A percentile compares a stretch with the other conserved stretches of the same genome.
Evolutionary conservation across 2,888 invertebrate species (phyloP).

Genomic region (Allygus modestus): DNA sequence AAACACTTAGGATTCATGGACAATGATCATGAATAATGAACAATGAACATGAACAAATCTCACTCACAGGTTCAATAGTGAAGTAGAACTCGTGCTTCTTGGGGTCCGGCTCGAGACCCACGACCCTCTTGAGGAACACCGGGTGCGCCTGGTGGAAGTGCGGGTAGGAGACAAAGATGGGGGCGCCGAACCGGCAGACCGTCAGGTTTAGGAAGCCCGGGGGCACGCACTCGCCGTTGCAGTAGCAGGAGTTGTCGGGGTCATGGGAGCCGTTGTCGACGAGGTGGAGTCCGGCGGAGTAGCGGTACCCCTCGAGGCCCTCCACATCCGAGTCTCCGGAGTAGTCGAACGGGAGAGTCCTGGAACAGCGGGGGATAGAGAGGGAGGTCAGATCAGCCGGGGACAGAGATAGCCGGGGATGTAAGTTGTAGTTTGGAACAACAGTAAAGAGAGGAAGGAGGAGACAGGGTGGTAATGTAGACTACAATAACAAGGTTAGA

Average conservation of each 20-base stretch:
- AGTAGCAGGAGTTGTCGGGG: slow-evolving; percentile 82
- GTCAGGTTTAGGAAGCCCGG: slow-evolving; percentile 87
- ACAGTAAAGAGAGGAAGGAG: too few relatives aligned
- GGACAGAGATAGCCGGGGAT: too few relatives aligned
- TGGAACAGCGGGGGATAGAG: slow-evolving; percentile 71
- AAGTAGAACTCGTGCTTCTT: slow-evolving; percentile 87
- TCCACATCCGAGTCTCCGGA: slow-evolving; percentile 79
- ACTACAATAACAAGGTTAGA: too few relatives aligned
- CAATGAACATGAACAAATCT: too few relatives aligned
- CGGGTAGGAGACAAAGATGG: slow-evolving; percentile 90
- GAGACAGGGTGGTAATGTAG: too few relatives aligned
- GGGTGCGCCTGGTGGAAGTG: slow-evolving; percentile 90
- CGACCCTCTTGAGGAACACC: slow-evolving; percentile 79
- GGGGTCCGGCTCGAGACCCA: slow-evolving; percentile 84
- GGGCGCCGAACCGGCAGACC: slow-evolving; percentile 87
- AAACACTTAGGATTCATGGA: too few relatives aligned
- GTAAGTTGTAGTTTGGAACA: too few relatives aligned
- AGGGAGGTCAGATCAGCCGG: background rate
- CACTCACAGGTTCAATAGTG: slow-evolving; percentile 71
- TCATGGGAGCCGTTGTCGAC: slow-evolving; percentile 77
- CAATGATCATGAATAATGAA: too few relatives aligned
- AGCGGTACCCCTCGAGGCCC: slow-evolving; percentile 79
- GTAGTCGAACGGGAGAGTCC: slow-evolving; percentile 81
- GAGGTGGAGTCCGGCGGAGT: slow-evolving; percentile 78
- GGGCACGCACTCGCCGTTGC: slow-evolving; percentile 84